Evolutionary conservation across 2,113 vertebrate genomes (phyloP), one percentile per base, ranked within the genome.

Genomic region (Marmota flaviventris): DNA sequence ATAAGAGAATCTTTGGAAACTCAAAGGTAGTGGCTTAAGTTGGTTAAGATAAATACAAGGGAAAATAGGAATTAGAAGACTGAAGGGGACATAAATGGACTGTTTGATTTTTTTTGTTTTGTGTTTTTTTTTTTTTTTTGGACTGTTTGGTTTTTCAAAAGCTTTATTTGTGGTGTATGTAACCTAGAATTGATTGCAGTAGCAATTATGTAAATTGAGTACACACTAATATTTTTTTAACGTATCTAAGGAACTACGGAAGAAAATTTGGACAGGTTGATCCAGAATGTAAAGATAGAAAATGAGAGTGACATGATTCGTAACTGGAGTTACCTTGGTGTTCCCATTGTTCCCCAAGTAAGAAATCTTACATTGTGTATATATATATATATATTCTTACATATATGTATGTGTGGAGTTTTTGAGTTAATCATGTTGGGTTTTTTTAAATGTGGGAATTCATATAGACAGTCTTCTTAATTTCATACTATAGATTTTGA

Each of bases 201-300:
- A 93, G 32, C 63, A 53, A 0, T 89, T 85, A 14, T 72, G 32
- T 92, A 70, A 94, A 79, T 78, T 51, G 45, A 45, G 2, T 92
- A 5, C 16, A 32, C 17, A 25, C 17, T 90, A 14, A 12, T 65
- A 45, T 95, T 76, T 98, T 90, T 97, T 45, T 42, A 42, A 45
- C 83, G 65, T 96, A 39, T 79, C 89, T 69, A 98, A 99, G 99
- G 99, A 98, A 99, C 99, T 87, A 99, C 99, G 0, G 99, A 99
- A 82, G 99, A 99, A 97, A 99, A 99, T 98, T 98, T 99, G 97
- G 99, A 98, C 97, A 99, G 99, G 97, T 99, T 99, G 89, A 99
- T 99, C 98, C 99, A 99, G 98, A 99, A 99, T 88, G 99, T 99
- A 67, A 99, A 99, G 97, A 99, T 99, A 93, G 99, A 99, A 98